Evolutionary conservation across 2,888 invertebrate species (phyloP).

Genomic region (Pandemis corylana): DNA sequence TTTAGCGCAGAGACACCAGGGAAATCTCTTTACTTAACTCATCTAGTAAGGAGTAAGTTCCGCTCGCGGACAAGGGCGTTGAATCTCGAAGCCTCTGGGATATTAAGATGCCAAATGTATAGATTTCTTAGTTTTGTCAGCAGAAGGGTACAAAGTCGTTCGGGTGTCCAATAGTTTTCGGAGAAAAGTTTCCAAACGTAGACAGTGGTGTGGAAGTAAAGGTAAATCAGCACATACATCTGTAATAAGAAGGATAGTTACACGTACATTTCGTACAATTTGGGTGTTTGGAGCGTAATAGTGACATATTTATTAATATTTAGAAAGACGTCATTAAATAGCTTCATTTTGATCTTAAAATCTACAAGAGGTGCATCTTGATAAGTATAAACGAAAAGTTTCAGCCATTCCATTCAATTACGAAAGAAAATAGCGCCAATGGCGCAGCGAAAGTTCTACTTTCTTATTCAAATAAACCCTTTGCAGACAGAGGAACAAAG

Average conservation of each 20-base stretch:
- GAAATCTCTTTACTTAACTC: conserved; percentile 80
- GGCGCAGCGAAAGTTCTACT: conserved; percentile 68
- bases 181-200: background rate
- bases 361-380: conserved; percentile 18
- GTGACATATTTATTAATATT: background rate
- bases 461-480: conserved; percentile 79
- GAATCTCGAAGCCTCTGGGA: conserved; percentile 47
- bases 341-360: background rate
- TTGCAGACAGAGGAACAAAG: conserved; percentile 70
- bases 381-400: conserved; percentile 55
- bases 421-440: conserved; percentile 69
- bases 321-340: background rate
- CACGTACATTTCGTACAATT: too few species aligned
- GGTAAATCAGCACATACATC: background rate
- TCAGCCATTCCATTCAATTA: conserved; percentile 78
- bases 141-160: background rate
- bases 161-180: background rate
- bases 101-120: conserved; percentile 47
- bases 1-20: conserved; percentile 61
- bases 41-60: conserved; percentile 68
- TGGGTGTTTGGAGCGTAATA: background rate
- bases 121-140: conserved; percentile 45
- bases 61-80: conserved; percentile 63
- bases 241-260: too few species aligned
- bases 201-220: background rate